Percentiles rank a stretch among this genome's conserved stretches.
These are phyloP conservation scores for Ailuropoda melanoleuca DNA, from an alignment of 2,113 vertebrate genomes.

Conservation along the genomic window DNA sequence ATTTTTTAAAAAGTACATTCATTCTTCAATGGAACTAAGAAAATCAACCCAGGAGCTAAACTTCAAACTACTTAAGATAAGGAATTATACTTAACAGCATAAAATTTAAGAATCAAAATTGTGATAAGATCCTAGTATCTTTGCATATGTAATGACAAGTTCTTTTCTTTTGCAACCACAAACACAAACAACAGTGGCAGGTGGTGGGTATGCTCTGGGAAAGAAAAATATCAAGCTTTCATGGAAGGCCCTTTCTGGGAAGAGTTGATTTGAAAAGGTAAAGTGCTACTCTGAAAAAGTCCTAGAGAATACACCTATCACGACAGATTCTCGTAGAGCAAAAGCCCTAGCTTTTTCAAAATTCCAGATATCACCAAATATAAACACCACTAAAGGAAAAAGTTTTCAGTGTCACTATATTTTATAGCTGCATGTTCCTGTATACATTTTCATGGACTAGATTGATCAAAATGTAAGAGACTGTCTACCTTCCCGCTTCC, in stretches of 20 bases:
- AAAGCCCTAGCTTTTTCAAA: not conserved
- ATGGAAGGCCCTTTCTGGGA: slow-evolving; percentile 66
- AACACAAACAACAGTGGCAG: slow-evolving; percentile 59
- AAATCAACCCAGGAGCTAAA: slow-evolving; percentile 38
- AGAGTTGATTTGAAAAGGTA: slow-evolving; percentile 71
- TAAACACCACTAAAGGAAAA: slow-evolving; percentile 8
- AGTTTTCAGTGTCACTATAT: not conserved
- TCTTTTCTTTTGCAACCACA: slow-evolving; percentile 55
- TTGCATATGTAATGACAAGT: slow-evolving; percentile 53
- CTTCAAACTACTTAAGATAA: not conserved
- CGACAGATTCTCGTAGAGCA: not conserved
- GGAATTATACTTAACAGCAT: not conserved
- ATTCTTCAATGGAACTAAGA: not conserved
- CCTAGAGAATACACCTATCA: slow-evolving; percentile 37
- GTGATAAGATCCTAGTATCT: not conserved
- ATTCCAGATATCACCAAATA: not conserved
- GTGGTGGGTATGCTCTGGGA: slow-evolving; percentile 58
- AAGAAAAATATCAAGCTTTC: slow-evolving; percentile 67
- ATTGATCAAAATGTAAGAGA: slow-evolving; percentile 5
- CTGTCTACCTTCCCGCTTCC: not conserved
- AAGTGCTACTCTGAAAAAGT: slow-evolving; percentile 55
- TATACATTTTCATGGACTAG: slow-evolving; percentile 15
- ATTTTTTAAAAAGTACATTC: not conserved
- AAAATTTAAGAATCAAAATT: not conserved
- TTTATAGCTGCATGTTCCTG: not conserved